Conservation (phyloP, 2,797 vertebrate genomes). For the Mastacembelus armatus region DNA sequence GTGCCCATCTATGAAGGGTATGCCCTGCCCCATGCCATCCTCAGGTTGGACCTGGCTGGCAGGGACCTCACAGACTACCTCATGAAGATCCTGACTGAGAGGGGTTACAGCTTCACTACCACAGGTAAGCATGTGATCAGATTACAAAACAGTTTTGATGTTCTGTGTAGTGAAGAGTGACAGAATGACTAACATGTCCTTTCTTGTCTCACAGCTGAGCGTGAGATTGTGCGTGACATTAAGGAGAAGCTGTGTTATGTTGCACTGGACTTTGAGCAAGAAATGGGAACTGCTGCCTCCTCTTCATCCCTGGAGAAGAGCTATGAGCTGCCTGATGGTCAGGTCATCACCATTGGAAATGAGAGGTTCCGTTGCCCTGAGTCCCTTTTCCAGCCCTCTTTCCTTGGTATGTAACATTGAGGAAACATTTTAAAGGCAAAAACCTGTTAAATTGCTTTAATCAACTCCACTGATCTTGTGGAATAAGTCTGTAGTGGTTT, state of each 20-base stretch:
- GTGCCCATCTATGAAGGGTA: slow-evolving; percentile 99
- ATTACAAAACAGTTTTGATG: no score
- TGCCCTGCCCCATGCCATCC: slow-evolving; percentile 96
- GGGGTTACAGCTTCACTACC: slow-evolving; percentile 97
- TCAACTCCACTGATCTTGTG: no score
- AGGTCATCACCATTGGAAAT: slow-evolving; percentile 98
- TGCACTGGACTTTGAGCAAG: slow-evolving; percentile 97
- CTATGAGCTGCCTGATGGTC: slow-evolving; percentile 96
- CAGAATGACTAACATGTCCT: neutral
- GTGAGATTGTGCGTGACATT: slow-evolving; percentile 97
- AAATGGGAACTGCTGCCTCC: slow-evolving; percentile 94
- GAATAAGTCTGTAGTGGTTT: no score
- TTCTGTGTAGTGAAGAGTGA: no score
- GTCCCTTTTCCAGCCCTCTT: slow-evolving; percentile 97
- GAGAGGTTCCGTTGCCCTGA: slow-evolving; percentile 97
- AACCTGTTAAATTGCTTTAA: neutral
- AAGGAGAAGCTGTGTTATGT: slow-evolving; percentile 98
- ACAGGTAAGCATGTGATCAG: slow-evolving; percentile 86
- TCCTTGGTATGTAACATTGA: slow-evolving; percentile 87
- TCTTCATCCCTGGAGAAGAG: slow-evolving; percentile 97
- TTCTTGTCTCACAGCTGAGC: slow-evolving; percentile 81
- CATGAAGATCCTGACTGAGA: slow-evolving; percentile 99
- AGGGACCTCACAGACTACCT: slow-evolving; percentile 99
- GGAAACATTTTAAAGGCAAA: neutral
- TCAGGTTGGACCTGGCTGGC: slow-evolving; percentile 98